Evolutionary conservation across 2,113 vertebrate genomes (phyloP).

Genomic region (Chaetorhynchus papuensis): DNA sequence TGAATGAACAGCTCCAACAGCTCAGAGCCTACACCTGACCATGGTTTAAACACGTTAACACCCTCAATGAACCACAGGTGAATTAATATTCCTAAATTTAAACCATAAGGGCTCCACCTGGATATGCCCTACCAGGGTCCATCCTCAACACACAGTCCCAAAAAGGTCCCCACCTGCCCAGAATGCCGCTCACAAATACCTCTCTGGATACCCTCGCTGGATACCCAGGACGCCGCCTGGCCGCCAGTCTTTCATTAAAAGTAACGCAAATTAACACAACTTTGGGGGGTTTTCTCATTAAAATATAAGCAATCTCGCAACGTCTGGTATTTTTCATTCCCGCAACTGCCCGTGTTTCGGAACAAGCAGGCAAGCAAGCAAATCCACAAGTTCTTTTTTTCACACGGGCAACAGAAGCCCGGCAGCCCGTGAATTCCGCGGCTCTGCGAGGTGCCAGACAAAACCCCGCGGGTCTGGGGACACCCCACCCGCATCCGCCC

Average conservation of each 20-base stretch:
- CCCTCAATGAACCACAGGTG: rapidly evolving
- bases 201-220: rapidly evolving
- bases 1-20: neutral
- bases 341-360: rapidly evolving
- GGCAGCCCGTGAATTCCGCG: neutral
- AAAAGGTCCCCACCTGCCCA: neutral
- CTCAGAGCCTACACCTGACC: neutral
- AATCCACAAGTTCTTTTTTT: neutral
- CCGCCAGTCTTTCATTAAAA: neutral
- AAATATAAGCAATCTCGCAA: neutral
- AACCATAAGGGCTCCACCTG: neutral
- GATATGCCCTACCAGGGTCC: rapidly evolving
- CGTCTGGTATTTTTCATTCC: neutral
- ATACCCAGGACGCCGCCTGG: neutral
- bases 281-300: rapidly evolving
- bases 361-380: neutral
- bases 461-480: neutral
- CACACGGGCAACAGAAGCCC: neutral
- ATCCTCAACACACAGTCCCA: neutral
- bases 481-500: neutral
- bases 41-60: rapidly evolving
- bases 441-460: rapidly evolving
- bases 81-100: rapidly evolving
- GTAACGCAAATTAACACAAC: neutral
- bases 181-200: rapidly evolving